Percentiles rank a stretch among this genome's conserved stretches.
Evolutionary conservation across 2,113 vertebrate genomes (phyloP).

Genomic region (Phalacrocorax carbo): DNA sequence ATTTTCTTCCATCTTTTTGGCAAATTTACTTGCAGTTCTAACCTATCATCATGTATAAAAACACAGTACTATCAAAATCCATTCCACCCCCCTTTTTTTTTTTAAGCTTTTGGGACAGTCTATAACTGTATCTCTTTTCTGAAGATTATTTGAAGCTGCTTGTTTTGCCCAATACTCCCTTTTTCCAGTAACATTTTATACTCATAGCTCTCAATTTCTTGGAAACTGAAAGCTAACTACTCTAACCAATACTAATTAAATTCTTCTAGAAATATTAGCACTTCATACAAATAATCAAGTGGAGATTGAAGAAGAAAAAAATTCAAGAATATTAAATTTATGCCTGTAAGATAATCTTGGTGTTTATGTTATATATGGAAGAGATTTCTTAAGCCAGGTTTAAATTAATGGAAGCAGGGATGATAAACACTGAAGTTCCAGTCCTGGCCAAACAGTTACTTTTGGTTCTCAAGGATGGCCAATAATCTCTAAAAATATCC

Average conservation of each 20-base stretch:
- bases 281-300: not conserved
- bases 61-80: constrained; percentile 12
- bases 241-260: not conserved
- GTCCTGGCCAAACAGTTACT: not conserved
- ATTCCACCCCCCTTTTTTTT: not conserved
- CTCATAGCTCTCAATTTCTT: not conserved
- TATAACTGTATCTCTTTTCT: constrained; percentile 13
- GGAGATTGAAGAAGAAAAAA: not conserved
- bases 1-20: constrained; percentile 11
- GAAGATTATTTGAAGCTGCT: not conserved
- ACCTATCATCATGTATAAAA: not conserved
- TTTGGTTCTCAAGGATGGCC: not conserved
- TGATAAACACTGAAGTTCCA: not conserved
- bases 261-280: not conserved
- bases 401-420: not conserved
- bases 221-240: not conserved
- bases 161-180: not conserved
- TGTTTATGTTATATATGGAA: not conserved
- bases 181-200: not conserved
- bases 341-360: not conserved
- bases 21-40: constrained; percentile 4
- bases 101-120: not conserved
- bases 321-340: not conserved
- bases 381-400: not conserved
- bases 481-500: not conserved